These are phyloP conservation scores for Trissolcus basalis DNA, from an alignment of 1,140 invertebrate species.

Conservation along the genomic window DNA sequence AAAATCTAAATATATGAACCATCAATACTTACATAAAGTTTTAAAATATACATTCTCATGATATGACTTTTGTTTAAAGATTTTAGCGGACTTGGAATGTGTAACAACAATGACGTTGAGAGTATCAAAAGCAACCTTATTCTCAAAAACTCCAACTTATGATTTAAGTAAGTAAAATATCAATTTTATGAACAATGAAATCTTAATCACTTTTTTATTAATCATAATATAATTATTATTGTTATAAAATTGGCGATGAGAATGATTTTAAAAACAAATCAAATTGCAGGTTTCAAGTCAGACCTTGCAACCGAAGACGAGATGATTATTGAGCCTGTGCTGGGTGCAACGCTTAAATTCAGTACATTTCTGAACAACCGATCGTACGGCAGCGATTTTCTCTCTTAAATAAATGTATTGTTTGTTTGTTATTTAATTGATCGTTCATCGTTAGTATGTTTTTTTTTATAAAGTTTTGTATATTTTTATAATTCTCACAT, in stretches of 20 bases:
- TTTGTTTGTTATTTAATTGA: slow-evolving; percentile 9
- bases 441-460: slow-evolving; percentile 5
- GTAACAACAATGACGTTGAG: slow-evolving; percentile 64
- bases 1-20: slow-evolving; percentile 37
- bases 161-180: slow-evolving; percentile 63
- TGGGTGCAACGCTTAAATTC: slow-evolving; percentile 76
- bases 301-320: slow-evolving; percentile 72
- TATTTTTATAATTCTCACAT: slow-evolving; percentile 36
- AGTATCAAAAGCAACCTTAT: slow-evolving; percentile 64
- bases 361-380: slow-evolving; percentile 79
- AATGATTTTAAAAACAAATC: slow-evolving; percentile 44
- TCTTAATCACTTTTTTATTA: slow-evolving; percentile 33
- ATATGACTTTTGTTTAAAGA: slow-evolving; percentile 70
- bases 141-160: slow-evolving; percentile 66
- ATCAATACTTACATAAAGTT: no score
- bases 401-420: slow-evolving; percentile 58
- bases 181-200: background rate
- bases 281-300: slow-evolving; percentile 64
- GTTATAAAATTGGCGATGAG: slow-evolving; percentile 46
- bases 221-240: slow-evolving; percentile 33
- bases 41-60: no score
- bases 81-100: slow-evolving; percentile 72
- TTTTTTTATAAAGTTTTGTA: slow-evolving; percentile 43
- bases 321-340: slow-evolving; percentile 72
- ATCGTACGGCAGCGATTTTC: slow-evolving; percentile 77